Evolutionary conservation across 1,140 invertebrate species (phyloP).

Genomic region (Bombus confusus): DNA sequence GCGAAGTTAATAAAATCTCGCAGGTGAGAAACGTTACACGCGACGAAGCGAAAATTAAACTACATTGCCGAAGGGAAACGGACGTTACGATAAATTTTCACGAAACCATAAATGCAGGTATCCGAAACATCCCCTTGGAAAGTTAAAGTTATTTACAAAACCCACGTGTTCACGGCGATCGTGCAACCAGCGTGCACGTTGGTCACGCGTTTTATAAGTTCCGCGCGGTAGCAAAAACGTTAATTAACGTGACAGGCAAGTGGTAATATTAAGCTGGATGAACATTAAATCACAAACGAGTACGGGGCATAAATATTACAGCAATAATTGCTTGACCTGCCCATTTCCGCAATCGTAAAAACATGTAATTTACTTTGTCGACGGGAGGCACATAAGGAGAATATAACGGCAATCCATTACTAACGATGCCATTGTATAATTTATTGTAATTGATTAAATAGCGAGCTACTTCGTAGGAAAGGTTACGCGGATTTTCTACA

Average conservation of each 20-base stretch:
- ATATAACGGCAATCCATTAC: slow-evolving; percentile 4
- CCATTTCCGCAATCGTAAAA: slow-evolving; percentile 28
- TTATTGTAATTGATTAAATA: slow-evolving; percentile 27
- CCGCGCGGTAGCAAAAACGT: slow-evolving; percentile 15
- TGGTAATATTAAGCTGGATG: slow-evolving; percentile 16
- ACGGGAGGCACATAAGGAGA: not conserved
- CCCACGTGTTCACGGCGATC: not conserved
- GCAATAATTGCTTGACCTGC: slow-evolving; percentile 22
- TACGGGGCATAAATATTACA: not conserved
- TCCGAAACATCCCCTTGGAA: not conserved
- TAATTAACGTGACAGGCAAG: slow-evolving; percentile 24
- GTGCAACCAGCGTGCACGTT: not conserved
- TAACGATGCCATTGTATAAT: slow-evolving; percentile 13
- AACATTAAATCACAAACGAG: slow-evolving; percentile 9
- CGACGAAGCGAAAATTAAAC: not conserved
- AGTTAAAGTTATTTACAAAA: not conserved
- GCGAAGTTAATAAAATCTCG: not conserved
- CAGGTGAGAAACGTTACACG: not conserved
- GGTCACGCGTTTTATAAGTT: not conserved
- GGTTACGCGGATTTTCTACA: not conserved
- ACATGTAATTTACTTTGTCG: slow-evolving; percentile 15
- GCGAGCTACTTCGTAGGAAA: not conserved
- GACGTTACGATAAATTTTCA: not conserved
- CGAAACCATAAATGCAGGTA: not conserved
- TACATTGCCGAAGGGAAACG: not conserved